Percentiles rank a stretch among this genome's conserved stretches.
Conservation (phyloP, 37 sponge, comb jelly and placozoan species). For the Cliona cf. orientalis region DNA sequence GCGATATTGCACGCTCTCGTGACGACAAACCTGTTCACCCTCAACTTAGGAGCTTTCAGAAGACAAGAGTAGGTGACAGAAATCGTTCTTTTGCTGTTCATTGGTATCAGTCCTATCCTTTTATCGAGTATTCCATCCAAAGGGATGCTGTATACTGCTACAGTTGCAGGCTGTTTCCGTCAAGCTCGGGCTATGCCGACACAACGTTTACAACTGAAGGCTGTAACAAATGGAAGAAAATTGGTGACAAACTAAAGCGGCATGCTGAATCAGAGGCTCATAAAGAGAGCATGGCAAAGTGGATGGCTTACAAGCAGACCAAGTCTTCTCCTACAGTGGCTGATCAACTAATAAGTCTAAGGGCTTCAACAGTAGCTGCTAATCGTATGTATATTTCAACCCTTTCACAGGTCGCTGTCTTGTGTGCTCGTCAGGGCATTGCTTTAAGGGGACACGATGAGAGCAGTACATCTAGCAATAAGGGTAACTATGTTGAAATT, state of each 20-base stretch:
- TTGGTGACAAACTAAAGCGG: slow-evolving; percentile 31
- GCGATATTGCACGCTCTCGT: slow-evolving; percentile 24
- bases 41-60: slow-evolving; percentile 39
- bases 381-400: slow-evolving; percentile 31
- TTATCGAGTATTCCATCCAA: slow-evolving; percentile 43
- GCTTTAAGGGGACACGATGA: slow-evolving; percentile 38
- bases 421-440: slow-evolving; percentile 44
- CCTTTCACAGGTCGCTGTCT: slow-evolving; percentile 34
- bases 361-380: slow-evolving; percentile 36
- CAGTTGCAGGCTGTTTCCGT: slow-evolving; percentile 28
- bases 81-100: slow-evolving; percentile 35
- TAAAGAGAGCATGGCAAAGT: slow-evolving; percentile 37
- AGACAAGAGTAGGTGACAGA: slow-evolving; percentile 24
- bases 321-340: slow-evolving; percentile 39
- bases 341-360: slow-evolving; percentile 25
- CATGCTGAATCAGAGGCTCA: slow-evolving; percentile 42
- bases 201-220: slow-evolving; percentile 28
- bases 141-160: slow-evolving; percentile 45
- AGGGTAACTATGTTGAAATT: slow-evolving; percentile 43
- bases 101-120: slow-evolving; percentile 37
- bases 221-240: slow-evolving; percentile 45
- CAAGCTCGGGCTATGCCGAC: slow-evolving; percentile 33
- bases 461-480: slow-evolving; percentile 23
- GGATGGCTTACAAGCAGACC: slow-evolving; percentile 42
- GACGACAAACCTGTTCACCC: slow-evolving; percentile 48